A percentile compares a stretch with the other conserved stretches of the same genome.
Evolutionary conservation across 2,113 vertebrate species (phyloP).

Genomic region (Synchiropus splendidus): DNA sequence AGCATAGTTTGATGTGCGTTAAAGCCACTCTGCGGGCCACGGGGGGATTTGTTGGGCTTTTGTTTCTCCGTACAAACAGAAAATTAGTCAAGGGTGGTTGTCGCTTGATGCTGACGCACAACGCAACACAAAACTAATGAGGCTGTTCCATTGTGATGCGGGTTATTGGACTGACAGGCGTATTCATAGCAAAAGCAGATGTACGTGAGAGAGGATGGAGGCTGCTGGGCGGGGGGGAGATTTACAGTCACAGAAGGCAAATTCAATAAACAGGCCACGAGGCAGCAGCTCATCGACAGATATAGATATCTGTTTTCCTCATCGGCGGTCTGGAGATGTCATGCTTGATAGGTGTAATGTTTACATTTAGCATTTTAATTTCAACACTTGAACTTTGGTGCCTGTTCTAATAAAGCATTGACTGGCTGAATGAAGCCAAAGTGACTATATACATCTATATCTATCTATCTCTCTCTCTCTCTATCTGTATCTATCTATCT

Average conservation of each 20-base stretch:
- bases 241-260: slow-evolving; percentile 16
- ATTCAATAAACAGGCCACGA: slow-evolving; percentile 4
- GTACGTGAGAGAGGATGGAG: no score
- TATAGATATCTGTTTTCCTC: slow-evolving; percentile 10
- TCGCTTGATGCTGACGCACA: slow-evolving; percentile 49
- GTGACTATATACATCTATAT: no score
- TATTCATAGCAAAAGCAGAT: slow-evolving; percentile 40
- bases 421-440: no score
- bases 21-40: slow-evolving; percentile 59
- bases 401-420: no score
- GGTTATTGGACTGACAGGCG: slow-evolving; percentile 51
- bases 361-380: no score
- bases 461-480: no score
- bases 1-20: slow-evolving; percentile 67
- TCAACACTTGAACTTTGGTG: no score
- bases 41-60: slow-evolving; percentile 57
- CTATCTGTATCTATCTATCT: no score
- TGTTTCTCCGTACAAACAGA: slow-evolving; percentile 66
- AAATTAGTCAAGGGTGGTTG: slow-evolving; percentile 66
- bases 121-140: slow-evolving; percentile 61
- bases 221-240: slow-evolving; percentile 5
- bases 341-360: no score
- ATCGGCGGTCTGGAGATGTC: no score
- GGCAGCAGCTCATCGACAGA: slow-evolving; percentile 11
- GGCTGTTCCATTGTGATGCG: slow-evolving; percentile 43